These are phyloP conservation scores for Diadromus collaris DNA, from an alignment of 2,888 invertebrate genomes.

Conservation along the genomic window DNA sequence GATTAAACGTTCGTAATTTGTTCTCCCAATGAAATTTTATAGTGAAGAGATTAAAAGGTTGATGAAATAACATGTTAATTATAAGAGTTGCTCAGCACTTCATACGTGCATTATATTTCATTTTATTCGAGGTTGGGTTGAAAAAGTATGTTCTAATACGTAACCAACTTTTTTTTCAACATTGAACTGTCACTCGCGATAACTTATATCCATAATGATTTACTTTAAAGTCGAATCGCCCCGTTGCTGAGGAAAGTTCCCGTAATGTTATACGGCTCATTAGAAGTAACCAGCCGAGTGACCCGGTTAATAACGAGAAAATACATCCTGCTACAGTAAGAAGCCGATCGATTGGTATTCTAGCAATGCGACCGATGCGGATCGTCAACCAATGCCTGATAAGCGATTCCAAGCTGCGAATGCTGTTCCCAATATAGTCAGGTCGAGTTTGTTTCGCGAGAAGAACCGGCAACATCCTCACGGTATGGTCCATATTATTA, in stretches of 20 bases:
- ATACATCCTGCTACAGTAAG: constrained; percentile 70
- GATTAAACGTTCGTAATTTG: too few species aligned
- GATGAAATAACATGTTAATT: too few species aligned
- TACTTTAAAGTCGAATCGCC: background rate
- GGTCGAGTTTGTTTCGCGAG: constrained; percentile 61
- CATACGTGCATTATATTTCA: background rate
- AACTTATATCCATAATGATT: background rate
- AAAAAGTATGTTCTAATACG: background rate
- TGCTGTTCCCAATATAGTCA: constrained; percentile 69
- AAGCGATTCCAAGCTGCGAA: constrained; percentile 70
- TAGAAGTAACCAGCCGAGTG: constrained; percentile 70
- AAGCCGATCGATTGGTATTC: constrained; percentile 75
- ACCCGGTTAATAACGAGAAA: constrained; percentile 75
- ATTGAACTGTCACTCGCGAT: background rate
- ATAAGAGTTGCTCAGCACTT: background rate
- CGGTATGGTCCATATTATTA: background rate
- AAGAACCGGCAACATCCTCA: constrained; percentile 4
- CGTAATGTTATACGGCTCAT: constrained; percentile 62
- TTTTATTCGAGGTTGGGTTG: background rate
- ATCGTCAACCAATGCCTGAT: constrained; percentile 72
- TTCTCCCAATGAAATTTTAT: too few species aligned
- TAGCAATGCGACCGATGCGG: constrained; percentile 64
- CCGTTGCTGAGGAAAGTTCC: constrained; percentile 13
- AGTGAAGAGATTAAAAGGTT: too few species aligned
- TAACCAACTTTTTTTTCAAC: background rate